Base-by-base conservation (phyloP, 2,797 vertebrate species). In the Sebastes flavidus region DNA sequence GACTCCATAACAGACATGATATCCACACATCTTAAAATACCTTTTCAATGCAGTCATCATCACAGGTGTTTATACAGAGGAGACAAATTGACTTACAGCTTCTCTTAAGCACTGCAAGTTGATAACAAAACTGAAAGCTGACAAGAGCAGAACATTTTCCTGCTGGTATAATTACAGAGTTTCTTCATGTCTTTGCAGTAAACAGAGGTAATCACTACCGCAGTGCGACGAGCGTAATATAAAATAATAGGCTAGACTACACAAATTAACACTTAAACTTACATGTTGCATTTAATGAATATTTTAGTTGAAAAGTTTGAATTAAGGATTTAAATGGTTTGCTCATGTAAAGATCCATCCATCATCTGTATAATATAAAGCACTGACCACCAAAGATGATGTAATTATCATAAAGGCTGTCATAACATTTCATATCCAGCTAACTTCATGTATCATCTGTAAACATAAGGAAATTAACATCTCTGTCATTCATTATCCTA, bases 11-110 rank as follows among this genome's bases (percentile, higher is more conserved):
- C 90, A 78, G 73, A 87, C 85, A 85, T 81, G 14, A 78, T 63
- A 70, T 59, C 65, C 67, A 87, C 22, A 14, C 61, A 77, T 90
- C 84, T 88, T 81, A 91, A 93, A 94, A 90, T 89, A 92, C 70
- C 68, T 80, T 81, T 87, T 42, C 62, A 83, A 24, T 24, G 55
- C 60, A 69, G 55, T 65, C 73, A 62, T 81, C 59, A 54, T 73
- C 83, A 72, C 63, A 87, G 86, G 87, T 87, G 85, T 84, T 88
- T 82, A 77, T 60, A 65, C 73, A 29, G 68, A 56, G 72, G 24
- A 76, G 22, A 83, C n/a, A 80, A 83, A 83, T 71, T 88, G 85
- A 63, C 74, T 81, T 74, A 29, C 46, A 65, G 54, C 72, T 86
- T 81, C 58, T 79, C 54, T 85, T 74, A 59, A 77, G 18, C 56